Base-by-base conservation (phyloP, 2,888 invertebrate genomes). In the Platypus cylindrus region DNA sequence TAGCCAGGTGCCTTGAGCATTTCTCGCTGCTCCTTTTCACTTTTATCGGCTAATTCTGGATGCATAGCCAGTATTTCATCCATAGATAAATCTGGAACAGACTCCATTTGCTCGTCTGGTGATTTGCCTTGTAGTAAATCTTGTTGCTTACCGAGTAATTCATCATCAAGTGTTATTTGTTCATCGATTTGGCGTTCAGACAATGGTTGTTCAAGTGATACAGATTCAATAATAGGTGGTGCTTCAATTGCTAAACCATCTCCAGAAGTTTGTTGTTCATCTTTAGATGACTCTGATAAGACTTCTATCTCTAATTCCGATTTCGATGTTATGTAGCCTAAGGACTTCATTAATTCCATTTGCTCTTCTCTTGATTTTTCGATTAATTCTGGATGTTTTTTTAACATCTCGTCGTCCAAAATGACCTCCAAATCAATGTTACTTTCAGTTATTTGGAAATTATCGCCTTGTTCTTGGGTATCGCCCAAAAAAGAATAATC, bases 1-100 rank as follows among this genome's bases (percentile, higher is more conserved):
- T 37, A 40, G 3, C 31, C 37, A 15, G 37, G 18, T 12, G 12
- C 13, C 13, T 26, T 13, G 8, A 37, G 31, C 2, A 40, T 31
- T 15, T 25, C 8, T 12, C 34, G 32, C 17, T 37, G 37, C 16
- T 40, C 31, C 12, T 15, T n/a, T 3, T 9, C 1, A n/a, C 24
- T 18, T 30, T 40, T 40, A 9, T 31, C 34, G 11, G 5, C 3
- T 18, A 37, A 31, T 25, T 40, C 34, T n/a, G 40, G 37, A 23
- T 40, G 40, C 26, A 35, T 41, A 3, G 17, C 28, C n/a, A 37
- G 30, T 17, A 36, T 23, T 1, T 30, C 26, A 15, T 33, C 12
- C n/a, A n/a, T n/a, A n/a, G n/a, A n/a, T n/a, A n/a, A n/a, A n/a
- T n/a, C n/a, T n/a, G n/a, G n/a, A n/a, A n/a, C n/a, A 9, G 11